Evolutionary conservation across 2,888 invertebrate species (phyloP), one percentile per base, ranked within the genome.

Genomic region (Julus scanicus): DNA sequence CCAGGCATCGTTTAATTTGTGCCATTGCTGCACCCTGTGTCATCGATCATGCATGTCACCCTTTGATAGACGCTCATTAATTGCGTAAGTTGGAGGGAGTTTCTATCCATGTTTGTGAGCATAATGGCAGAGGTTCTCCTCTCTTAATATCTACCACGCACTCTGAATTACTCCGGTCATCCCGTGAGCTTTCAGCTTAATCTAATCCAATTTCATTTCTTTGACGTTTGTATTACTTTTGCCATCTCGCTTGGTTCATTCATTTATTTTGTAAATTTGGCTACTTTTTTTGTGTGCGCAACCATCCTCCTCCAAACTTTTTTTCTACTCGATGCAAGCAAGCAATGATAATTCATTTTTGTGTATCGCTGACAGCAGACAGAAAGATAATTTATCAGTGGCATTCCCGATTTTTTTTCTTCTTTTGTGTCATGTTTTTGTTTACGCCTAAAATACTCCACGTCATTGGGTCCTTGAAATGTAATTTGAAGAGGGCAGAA

Each of bases 1-100:
- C 29, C 71, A 2, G 71, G 71, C 71, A 71, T 71, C 71, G 71
- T 71, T 71, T 71, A 71, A 71, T 71, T 71, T 71, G 20, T 71
- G 71, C 71, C 71, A 71, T 71, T 71, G 71, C 71, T 71, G 71
- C 29, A 29, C 71, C 17, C 63, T 29, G n/a, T 71, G 71, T 71
- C 71, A 71, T 71, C 71, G 71, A 71, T 71, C 71, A 71, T 71
- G 71, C 71, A 71, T 71, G 71, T 71, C 71, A 71, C 71, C 71
- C 71, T 71, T 71, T 71, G 71, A 71, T 71, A 71, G 71, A 29
- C 71, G 29, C n/a, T 29, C 71, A 71, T 71, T 71, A 71, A 71
- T 71, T 71, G 29, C 71, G 71, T 71, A 71, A 71, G 71, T 71
- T 71, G 20, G 29, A 4, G 11, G 29, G 71, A 29, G 29, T 20